These are phyloP conservation scores for Dolichoris vasculosae DNA, from an alignment of 1,140 invertebrate genomes.

Conservation along the genomic window DNA sequence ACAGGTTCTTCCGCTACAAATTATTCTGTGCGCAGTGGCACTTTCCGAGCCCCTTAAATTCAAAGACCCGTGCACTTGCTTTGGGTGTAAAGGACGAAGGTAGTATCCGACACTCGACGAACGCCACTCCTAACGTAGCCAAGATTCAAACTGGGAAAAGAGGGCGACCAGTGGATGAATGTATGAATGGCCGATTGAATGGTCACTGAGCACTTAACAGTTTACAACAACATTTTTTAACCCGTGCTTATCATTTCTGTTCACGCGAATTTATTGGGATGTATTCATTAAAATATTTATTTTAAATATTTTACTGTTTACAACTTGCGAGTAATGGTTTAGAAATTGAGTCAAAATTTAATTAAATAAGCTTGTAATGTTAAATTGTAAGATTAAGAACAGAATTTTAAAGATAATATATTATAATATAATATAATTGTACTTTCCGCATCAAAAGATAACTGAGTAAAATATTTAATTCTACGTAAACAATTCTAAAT, in stretches of 20 bases:
- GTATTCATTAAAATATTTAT: no score
- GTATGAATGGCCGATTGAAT: background rate
- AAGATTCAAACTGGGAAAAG: background rate
- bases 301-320: no score
- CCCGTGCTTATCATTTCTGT: background rate
- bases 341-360: no score
- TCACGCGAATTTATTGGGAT: background rate
- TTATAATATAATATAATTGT: no score
- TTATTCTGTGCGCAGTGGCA: conserved; percentile 6
- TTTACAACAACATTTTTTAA: background rate
- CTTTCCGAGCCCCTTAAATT: conserved; percentile 6
- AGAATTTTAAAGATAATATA: no score
- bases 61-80: conserved; percentile 13
- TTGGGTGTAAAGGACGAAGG: conserved; percentile 10
- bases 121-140: background rate
- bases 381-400: no score
- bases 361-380: no score
- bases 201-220: background rate
- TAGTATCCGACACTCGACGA: background rate
- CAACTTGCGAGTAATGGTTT: no score
- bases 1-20: conserved; percentile 39
- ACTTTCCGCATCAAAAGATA: no score
- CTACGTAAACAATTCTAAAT: no score
- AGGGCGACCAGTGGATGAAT: background rate
- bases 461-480: no score